Evolutionary conservation across 2,888 invertebrate species (phyloP).

Genomic region (Cephus runcator): DNA sequence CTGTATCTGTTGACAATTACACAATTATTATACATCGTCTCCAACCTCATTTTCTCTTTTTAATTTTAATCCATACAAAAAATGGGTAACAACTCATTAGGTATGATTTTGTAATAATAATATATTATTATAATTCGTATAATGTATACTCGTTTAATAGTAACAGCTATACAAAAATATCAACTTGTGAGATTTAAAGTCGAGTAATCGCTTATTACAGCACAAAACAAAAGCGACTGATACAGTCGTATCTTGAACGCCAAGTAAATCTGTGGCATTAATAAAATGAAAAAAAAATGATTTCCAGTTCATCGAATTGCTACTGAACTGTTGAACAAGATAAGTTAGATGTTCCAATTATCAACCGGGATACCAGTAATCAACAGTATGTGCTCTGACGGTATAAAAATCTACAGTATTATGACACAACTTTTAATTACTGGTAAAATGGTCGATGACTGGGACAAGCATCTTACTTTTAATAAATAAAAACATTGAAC

Average conservation of each 20-base stretch:
- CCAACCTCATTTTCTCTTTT: conserved; percentile 5
- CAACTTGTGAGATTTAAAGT: neutral
- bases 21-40: conserved; percentile 14
- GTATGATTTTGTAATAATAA: neutral
- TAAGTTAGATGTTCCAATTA: too few species aligned
- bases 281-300: neutral
- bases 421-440: too few species aligned
- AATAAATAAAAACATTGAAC: too few species aligned
- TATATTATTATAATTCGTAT: conserved; percentile 3
- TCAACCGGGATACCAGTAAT: too few species aligned
- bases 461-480: too few species aligned
- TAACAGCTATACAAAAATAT: conserved; percentile 16
- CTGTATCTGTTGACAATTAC: conserved; percentile 14
- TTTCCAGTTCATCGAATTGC: neutral
- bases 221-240: neutral
- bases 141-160: conserved; percentile 25
- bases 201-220: neutral
- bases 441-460: too few species aligned
- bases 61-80: conserved; percentile 13
- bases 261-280: neutral
- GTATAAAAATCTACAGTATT: too few species aligned
- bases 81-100: neutral
- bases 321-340: neutral
- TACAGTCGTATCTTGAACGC: neutral
- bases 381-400: too few species aligned